phyloP scores from a whole-genome alignment of 35 echinoderm and acorn worm genomes.

The Heliocidaris erythrogramma region DNA sequence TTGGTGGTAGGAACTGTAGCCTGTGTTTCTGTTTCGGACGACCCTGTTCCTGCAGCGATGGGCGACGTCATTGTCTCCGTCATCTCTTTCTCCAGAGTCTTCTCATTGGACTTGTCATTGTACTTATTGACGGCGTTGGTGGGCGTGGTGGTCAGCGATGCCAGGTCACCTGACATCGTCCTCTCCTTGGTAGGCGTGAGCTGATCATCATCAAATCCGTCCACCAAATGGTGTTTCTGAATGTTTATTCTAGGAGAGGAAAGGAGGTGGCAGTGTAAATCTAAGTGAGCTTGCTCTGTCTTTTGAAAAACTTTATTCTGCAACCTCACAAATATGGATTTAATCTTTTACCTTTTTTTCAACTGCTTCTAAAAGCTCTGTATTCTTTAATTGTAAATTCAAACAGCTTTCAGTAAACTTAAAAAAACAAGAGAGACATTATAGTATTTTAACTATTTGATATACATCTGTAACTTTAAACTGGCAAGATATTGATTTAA shows the following conservation, averaged over 20 bases:
- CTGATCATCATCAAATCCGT: constrained; percentile 60
- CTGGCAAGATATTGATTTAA: too few species aligned
- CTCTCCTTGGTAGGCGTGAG: constrained; percentile 67
- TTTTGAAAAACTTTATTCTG: not conserved
- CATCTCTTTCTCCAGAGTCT: constrained; percentile 79
- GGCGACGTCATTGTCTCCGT: constrained; percentile 81
- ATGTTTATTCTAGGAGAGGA: constrained; percentile 65
- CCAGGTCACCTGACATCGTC: constrained; percentile 32
- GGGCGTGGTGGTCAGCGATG: constrained; percentile 58
- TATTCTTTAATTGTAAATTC: too few species aligned
- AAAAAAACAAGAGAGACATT: too few species aligned
- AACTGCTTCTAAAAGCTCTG: too few species aligned
- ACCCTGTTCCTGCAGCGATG: constrained; percentile 36
- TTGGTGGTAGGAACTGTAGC: constrained; percentile 76
- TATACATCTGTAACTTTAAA: too few species aligned
- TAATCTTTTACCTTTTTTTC: not conserved
- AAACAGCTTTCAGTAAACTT: too few species aligned
- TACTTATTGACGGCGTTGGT: constrained; percentile 52
- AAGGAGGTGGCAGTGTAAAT: not conserved
- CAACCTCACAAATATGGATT: not conserved
- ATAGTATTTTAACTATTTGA: too few species aligned
- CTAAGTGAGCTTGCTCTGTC: not conserved
- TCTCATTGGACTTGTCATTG: constrained; percentile 67
- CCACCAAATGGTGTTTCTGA: constrained; percentile 35
- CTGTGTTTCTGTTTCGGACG: constrained; percentile 79